Percentiles rank a stretch among this genome's conserved stretches.
Evolutionary conservation across 2,797 vertebrate species (phyloP).

Genomic region (Zenarchopterus dispar): DNA sequence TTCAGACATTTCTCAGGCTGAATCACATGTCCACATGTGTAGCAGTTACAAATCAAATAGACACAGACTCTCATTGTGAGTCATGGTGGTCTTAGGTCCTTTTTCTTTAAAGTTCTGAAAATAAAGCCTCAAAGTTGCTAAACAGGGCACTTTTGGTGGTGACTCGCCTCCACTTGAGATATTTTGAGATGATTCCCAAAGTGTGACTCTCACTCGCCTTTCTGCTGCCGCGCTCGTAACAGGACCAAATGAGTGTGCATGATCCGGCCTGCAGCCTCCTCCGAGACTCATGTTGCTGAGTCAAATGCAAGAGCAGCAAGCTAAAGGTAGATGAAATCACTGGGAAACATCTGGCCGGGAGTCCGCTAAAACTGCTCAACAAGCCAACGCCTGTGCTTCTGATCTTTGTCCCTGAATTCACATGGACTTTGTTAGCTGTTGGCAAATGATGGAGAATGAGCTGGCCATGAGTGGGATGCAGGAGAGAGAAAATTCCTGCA

Average conservation of each 20-base stretch:
- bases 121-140: conserved; percentile 33
- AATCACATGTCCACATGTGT: conserved; percentile 62
- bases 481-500: conserved; percentile 45
- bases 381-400: conserved; percentile 29
- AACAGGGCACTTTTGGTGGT: conserved; percentile 47
- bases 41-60: conserved; percentile 22
- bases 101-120: conserved; percentile 29
- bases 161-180: conserved; percentile 44
- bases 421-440: conserved; percentile 54
- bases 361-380: conserved; percentile 30
- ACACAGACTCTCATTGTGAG: conserved; percentile 42
- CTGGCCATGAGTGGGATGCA: conserved; percentile 1
- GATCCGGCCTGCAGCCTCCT: conserved; percentile 32
- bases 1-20: conserved; percentile 30
- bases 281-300: conserved; percentile 53
- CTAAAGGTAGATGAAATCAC: conserved; percentile 52
- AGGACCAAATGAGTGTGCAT: conserved; percentile 44
- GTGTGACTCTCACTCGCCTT: conserved; percentile 19
- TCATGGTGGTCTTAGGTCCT: conserved; percentile 43
- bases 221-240: conserved; percentile 9
- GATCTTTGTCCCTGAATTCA: conserved; percentile 35
- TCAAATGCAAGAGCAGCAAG: conserved; percentile 50
- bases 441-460: conserved; percentile 25
- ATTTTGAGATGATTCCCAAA: conserved; percentile 43
- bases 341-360: conserved; percentile 52